Conservation (phyloP, 2,797 vertebrate species). For the Pseudochaenichthys georgianus region DNA sequence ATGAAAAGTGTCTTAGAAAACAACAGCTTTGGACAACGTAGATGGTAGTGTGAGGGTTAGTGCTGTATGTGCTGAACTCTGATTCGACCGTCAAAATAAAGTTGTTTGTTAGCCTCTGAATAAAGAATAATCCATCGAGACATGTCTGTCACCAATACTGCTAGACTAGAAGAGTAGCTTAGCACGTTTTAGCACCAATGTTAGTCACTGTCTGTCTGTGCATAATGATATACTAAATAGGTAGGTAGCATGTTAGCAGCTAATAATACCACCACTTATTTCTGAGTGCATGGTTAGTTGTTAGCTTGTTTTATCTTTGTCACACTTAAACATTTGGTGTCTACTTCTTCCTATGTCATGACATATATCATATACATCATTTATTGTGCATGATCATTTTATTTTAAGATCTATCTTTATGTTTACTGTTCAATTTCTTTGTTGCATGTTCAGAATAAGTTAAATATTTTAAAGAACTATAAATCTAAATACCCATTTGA, state of each 20-base stretch:
- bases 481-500: no score
- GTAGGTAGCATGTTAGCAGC: neutral
- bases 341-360: no score
- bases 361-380: no score
- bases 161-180: neutral
- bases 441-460: no score
- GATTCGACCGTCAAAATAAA: neutral
- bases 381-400: no score
- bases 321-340: neutral
- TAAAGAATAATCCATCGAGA: neutral
- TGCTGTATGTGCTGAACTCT: neutral
- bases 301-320: neutral
- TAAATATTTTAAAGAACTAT: no score
- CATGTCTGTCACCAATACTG: neutral
- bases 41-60: neutral
- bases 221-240: neutral
- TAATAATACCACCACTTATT: slow-evolving; percentile 5
- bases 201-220: neutral
- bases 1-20: neutral
- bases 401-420: no score
- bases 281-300: neutral
- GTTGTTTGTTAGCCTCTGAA: neutral
- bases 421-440: no score
- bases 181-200: no score
- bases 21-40: no score